Base-by-base conservation (phyloP, 2,888 invertebrate species). In the Drosophila falleni region DNA sequence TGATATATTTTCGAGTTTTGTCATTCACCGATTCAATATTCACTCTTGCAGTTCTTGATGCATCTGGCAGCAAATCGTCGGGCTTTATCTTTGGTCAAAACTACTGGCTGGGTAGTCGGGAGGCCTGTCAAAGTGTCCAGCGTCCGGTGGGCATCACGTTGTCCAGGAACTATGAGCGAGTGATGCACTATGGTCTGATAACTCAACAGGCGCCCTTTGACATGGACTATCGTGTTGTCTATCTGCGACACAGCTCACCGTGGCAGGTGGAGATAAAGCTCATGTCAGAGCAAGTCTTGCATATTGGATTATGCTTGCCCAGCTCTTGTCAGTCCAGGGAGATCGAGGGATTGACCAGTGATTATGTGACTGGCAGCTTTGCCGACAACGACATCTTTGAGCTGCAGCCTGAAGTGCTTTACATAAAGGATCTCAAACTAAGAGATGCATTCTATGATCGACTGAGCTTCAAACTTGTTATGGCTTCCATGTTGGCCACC, bases 31-130 rank as follows among this genome's bases (percentile, higher is more conserved):
- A n/a, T n/a, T n/a, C n/a, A n/a, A 35, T 11, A 35, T 39, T 15
- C 15, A 50, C 13, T 16, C n/a, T n/a, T 29, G 11, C 70, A 93
- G 95, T 94, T 77, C 85, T 95, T 44, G 95, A 95, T 86, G 93
- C 94, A 3, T 95, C 94, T 60, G 95, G 95, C 15, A 89, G 87
- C 15, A 94, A 94, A 3, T 91, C 92, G 1, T 80, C 94, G 0
- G 94, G 94, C 1, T 95, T 95, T 74, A 79, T 94, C 0, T 94
- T 94, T 77, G 95, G 95, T 0, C 94, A 95, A 72, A 95, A 94
- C 89, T 94, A 93, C 51, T 95, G 95, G 95, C 78, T 94, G 19
- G 95, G 95, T 2, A 93, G 93, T 29, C 92, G 91, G 16, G 91
- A 91, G 23, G 93, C 94, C n/a, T 95, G 95, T 77, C 72, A 87